Base-by-base conservation (phyloP, 2,888 invertebrate genomes). In the Lottia gigantea region DNA sequence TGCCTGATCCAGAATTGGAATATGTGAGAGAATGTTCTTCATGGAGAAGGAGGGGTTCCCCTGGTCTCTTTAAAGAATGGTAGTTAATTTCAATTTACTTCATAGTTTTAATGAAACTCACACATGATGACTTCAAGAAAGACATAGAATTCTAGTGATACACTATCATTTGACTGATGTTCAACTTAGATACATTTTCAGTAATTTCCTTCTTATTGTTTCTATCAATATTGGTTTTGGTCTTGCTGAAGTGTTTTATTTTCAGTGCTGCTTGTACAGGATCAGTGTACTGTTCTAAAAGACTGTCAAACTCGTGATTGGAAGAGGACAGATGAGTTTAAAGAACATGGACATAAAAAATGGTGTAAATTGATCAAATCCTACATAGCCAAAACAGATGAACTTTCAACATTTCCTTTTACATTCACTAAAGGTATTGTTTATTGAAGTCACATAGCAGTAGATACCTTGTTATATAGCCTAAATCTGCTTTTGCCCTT, bases 201-300 rank as follows among this genome's bases (percentile, higher is more conserved):
- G n/a, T n/a, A n/a, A n/a, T n/a, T n/a, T n/a, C n/a, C n/a, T n/a
- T n/a, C n/a, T n/a, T n/a, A n/a, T n/a, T n/a, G 31, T 31, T 4
- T 31, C 31, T 31, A 31, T 31, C 6, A 31, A 11, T 19, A 11
- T 45, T 23, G 12, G 8, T 15, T 31, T 7, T 67, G 31, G 40
- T 19, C 45, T 45, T 65, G 6, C n/a, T 65, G 62, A 46, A 55
- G 45, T 55, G 19, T 55, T 31, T 19, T 45, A 46, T 40, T 47
- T 64, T 4, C 67, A 80, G 80, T 62, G 67, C 73, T 0, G 66
- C 70, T 0, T 83, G 83, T 67, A 67, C 76, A 26, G 79, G 79
- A 14, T 71, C 82, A 31, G 31, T 78, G n/a, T 83, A 82, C 68
- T 83, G 83, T 67, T 76, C 78, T 46, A 68, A 70, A n/a, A 25